phyloP scores from a whole-genome alignment of 2,888 invertebrate genomes.

The Iselma pallidipennis region DNA sequence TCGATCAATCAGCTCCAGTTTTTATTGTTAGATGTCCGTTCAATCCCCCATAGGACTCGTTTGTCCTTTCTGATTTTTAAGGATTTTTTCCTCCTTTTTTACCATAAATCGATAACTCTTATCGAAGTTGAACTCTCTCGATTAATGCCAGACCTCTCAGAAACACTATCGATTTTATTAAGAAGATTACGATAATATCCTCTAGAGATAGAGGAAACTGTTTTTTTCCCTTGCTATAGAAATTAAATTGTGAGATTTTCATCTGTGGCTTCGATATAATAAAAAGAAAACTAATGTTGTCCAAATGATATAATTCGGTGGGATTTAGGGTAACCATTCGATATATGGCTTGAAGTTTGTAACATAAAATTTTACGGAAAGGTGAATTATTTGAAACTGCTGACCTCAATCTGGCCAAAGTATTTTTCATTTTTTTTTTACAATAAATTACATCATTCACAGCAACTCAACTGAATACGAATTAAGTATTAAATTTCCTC shows the following conservation, averaged over 20 bases:
- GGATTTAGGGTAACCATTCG: slow-evolving; percentile 23
- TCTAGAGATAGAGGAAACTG: not conserved
- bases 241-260: not conserved
- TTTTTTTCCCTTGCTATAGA: not conserved
- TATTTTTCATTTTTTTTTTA: slow-evolving; percentile 1
- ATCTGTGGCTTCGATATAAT: not conserved
- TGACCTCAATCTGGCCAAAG: slow-evolving; percentile 23
- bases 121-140: not conserved
- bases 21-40: slow-evolving; percentile 43
- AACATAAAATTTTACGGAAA: slow-evolving; percentile 28
- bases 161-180: slow-evolving; percentile 2
- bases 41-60: slow-evolving; percentile 24
- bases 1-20: slow-evolving; percentile 51
- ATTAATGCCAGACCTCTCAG: not conserved
- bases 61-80: slow-evolving; percentile 23
- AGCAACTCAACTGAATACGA: not conserved
- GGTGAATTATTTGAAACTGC: slow-evolving; percentile 25
- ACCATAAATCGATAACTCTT: not conserved
- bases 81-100: not conserved
- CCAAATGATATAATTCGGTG: slow-evolving; percentile 27
- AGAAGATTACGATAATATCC: not conserved
- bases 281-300: not conserved
- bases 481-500: not conserved
- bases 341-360: slow-evolving; percentile 25
- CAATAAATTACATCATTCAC: slow-evolving; percentile 11